Conservation (phyloP, 1,140 invertebrate species). For the Lordiphosa mommai region DNA sequence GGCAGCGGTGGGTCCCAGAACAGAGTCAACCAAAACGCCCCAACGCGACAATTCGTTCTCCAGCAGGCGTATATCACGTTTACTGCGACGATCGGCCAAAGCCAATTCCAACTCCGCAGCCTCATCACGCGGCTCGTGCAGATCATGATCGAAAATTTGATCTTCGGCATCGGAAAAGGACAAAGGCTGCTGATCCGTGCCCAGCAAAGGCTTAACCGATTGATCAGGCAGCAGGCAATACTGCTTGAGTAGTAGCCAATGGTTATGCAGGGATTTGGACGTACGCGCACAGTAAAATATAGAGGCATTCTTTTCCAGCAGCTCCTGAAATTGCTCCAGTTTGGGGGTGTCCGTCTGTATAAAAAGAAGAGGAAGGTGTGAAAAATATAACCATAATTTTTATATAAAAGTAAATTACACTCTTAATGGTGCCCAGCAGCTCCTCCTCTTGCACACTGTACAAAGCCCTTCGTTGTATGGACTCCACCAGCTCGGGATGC, state of each 20-base stretch:
- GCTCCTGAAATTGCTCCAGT: conserved; percentile 90
- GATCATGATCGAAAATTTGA: conserved; percentile 90
- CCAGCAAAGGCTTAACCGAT: conserved; percentile 83
- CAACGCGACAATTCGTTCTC: conserved; percentile 94
- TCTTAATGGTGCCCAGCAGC: conserved; percentile 89
- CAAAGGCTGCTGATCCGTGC: conserved; percentile 85
- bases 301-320: conserved; percentile 91
- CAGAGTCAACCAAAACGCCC: conserved; percentile 96
- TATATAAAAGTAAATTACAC: conserved; percentile 82
- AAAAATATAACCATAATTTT: neutral
- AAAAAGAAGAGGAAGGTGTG: neutral
- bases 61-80: conserved; percentile 91
- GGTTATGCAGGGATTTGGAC: conserved; percentile 89
- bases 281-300: conserved; percentile 94
- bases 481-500: conserved; percentile 92
- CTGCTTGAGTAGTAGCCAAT: conserved; percentile 97
- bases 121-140: conserved; percentile 90
- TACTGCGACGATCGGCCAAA: conserved; percentile 84
- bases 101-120: conserved; percentile 84
- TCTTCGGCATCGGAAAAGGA: conserved; percentile 97
- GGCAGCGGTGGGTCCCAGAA: conserved; percentile 88
- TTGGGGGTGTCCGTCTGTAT: conserved; percentile 81
- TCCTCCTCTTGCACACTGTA: conserved; percentile 95
- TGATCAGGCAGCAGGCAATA: conserved; percentile 96
- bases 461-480: conserved; percentile 92